These are phyloP conservation scores for Spondyliosoma cantharus DNA, from an alignment of 2,797 vertebrate species.

Conservation along the genomic window DNA sequence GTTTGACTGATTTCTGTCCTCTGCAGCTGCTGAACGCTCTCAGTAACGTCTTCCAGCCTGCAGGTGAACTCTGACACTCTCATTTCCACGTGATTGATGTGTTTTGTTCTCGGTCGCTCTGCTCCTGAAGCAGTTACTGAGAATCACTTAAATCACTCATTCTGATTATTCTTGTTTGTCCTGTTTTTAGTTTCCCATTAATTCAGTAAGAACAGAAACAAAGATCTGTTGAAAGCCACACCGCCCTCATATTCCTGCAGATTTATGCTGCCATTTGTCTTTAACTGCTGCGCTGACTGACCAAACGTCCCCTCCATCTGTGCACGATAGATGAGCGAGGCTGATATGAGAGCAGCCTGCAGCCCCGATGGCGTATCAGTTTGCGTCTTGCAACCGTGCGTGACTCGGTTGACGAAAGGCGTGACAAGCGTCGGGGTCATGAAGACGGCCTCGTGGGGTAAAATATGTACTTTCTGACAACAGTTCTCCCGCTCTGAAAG, in stretches of 20 bases:
- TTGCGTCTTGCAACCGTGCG: slow-evolving; percentile 30
- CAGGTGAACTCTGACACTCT: slow-evolving; percentile 32
- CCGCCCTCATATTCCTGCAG: background rate
- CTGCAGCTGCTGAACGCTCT: slow-evolving; percentile 18
- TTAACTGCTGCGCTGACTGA: background rate
- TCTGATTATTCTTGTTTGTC: background rate
- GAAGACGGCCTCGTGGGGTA: slow-evolving; percentile 10
- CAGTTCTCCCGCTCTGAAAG: slow-evolving; percentile 15
- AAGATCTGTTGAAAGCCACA: background rate
- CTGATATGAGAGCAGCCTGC: slow-evolving; percentile 59
- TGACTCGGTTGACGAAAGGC: slow-evolving; percentile 56
- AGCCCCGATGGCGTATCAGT: slow-evolving; percentile 51
- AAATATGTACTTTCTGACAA: slow-evolving; percentile 35
- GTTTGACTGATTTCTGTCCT: slow-evolving; percentile 5
- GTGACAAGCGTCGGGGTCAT: slow-evolving; percentile 52
- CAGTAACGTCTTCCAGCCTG: slow-evolving; percentile 21
- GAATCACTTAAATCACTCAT: background rate
- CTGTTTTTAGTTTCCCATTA: background rate
- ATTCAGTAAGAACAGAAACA: background rate
- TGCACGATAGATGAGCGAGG: slow-evolving; percentile 14
- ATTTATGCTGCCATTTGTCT: background rate
- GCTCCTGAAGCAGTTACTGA: background rate
- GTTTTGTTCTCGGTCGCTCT: background rate
- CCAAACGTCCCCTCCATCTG: background rate
- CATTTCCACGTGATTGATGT: slow-evolving; percentile 33